Base-by-base conservation (phyloP, 2,797 vertebrate species). In the Ispidina lecontei region DNA sequence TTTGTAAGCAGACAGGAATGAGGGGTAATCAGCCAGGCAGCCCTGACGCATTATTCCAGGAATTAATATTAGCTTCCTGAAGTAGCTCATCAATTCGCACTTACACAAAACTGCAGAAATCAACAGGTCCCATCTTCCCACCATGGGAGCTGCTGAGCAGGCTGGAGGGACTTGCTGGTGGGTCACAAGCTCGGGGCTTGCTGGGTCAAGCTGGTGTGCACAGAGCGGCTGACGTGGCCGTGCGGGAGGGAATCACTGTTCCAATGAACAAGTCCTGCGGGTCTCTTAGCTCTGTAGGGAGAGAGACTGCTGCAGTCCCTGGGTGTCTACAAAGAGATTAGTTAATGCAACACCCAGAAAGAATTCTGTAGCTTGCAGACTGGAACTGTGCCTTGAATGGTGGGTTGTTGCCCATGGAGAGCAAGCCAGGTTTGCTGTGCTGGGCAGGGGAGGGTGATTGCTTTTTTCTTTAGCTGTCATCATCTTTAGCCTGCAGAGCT, bases 1-100 rank as follows among this genome's bases (percentile, higher is more conserved):
- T 97, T 97, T 96, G 95, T 96, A 96, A 96, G 96, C 94, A 97
- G 93, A 94, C 88, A 86, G 96, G 96, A 96, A 95, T 86, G 86
- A 97, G 91, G 91, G 91, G 92, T 95, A 96, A 97, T 97, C 96
- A 96, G 82, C 92, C 80, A 92, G 94, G 89, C 94, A 93, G 91
- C 75, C 91, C 79, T 95, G 92, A 93, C 80, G 33, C 28, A 12
- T 81, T 93, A 90, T 96, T 96, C 85, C 82, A 96, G 90, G 91
- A 96, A 96, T 96, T 95, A 93, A 96, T 96, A 95, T 92, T 76
- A 94, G 92, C 81, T 88, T 94, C 74, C 87, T 76, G 78, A 91
- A 96, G 95, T 54, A 93, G 76, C 87, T 95, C 82, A 89, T 92
- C 79, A 91, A 68, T 83, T 84, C 88, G 70, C 83, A 60, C 76